Conservation (phyloP, 2,797 vertebrate species). For the Amphiprion clarkii region DNA sequence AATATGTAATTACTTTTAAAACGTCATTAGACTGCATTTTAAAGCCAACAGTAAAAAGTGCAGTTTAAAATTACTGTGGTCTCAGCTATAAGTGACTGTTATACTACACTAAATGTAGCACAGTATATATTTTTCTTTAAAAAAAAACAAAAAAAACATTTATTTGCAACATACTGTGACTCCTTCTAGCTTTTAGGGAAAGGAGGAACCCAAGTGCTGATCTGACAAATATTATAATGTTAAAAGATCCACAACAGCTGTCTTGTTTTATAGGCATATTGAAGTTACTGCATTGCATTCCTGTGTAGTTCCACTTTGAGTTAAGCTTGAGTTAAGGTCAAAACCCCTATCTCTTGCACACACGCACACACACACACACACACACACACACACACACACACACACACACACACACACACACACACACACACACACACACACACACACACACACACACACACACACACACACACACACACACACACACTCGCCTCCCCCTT, state of each 20-base stretch:
- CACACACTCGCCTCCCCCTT: constrained; percentile 24
- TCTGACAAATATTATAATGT: constrained; percentile 70
- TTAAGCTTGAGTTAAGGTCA: constrained; percentile 67
- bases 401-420: constrained; percentile 25
- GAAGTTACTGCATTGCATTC: constrained; percentile 74
- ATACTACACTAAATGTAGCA: background rate
- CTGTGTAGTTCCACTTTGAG: constrained; percentile 63
- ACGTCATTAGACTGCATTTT: constrained; percentile 1
- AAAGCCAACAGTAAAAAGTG: constrained; percentile 2
- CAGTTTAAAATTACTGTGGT: background rate
- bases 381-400: constrained; percentile 30
- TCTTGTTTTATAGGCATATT: constrained; percentile 60
- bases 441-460: constrained; percentile 31
- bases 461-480: constrained; percentile 39
- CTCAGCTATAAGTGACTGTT: background rate
- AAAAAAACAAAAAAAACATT: constrained; percentile 1
- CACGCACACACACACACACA: constrained; percentile 38
- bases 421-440: constrained; percentile 42
- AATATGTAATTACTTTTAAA: constrained; percentile 4
- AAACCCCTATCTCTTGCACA: constrained; percentile 63
- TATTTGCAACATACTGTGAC: constrained; percentile 35
- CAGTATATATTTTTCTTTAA: background rate
- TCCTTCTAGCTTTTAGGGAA: constrained; percentile 35
- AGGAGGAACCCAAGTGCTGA: constrained; percentile 48
- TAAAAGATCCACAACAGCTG: constrained; percentile 78